Percentiles rank a stretch among this genome's conserved stretches.
Conservation (phyloP, 2,888 invertebrate species). For the Xestobium rufovillosum region DNA sequence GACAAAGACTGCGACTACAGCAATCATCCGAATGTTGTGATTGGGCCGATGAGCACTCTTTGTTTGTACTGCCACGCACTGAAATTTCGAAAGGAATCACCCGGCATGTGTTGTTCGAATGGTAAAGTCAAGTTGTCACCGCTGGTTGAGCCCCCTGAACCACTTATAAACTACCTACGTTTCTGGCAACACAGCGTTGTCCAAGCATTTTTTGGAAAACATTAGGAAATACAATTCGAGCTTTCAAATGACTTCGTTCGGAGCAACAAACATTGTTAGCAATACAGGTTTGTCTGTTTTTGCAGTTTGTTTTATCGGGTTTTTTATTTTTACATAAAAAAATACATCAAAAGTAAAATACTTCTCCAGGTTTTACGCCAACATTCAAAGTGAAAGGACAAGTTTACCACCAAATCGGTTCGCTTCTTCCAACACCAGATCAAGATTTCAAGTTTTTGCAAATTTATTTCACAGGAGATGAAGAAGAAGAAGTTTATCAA, state of each 20-base stretch:
- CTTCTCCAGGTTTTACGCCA: conserved; percentile 13
- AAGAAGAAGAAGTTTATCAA: too few species aligned
- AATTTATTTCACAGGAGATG: too few species aligned
- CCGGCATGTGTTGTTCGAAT: conserved; percentile 24
- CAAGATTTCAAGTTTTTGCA: too few species aligned
- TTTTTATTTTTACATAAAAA: too few species aligned
- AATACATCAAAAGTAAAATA: too few species aligned
- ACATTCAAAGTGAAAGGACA: too few species aligned
- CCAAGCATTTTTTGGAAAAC: conserved; percentile 16
- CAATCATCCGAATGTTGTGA: conserved; percentile 25
- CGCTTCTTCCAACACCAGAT: too few species aligned
- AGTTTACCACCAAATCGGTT: too few species aligned
- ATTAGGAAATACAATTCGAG: conserved; percentile 15
- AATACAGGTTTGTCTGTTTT: too few species aligned
- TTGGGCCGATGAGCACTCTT: conserved; percentile 23
- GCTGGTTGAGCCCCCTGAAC: conserved; percentile 24
- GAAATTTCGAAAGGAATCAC: conserved; percentile 26
- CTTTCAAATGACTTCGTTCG: conserved; percentile 20
- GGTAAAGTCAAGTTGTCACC: conserved; percentile 22
- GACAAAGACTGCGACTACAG: conserved; percentile 28
- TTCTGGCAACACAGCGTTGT: conserved; percentile 13
- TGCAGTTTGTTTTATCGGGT: too few species aligned
- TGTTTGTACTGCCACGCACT: conserved; percentile 23
- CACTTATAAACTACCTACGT: conserved; percentile 15
- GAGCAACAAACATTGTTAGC: conserved; percentile 11